Evolutionary conservation across 1,140 invertebrate species (phyloP).

Genomic region (Ooceraea biroi): DNA sequence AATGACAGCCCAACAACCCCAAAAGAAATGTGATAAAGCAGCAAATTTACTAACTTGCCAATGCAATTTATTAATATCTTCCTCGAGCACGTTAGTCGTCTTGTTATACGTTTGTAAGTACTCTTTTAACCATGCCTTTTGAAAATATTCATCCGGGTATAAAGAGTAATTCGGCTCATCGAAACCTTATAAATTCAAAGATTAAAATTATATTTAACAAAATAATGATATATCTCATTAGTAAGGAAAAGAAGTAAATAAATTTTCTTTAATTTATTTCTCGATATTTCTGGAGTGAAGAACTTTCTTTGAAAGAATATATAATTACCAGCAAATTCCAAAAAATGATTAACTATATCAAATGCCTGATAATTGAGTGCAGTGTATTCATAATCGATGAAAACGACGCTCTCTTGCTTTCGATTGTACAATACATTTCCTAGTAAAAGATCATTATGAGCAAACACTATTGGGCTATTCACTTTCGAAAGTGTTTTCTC

Average conservation of each 20-base stretch:
- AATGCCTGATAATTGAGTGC: slow-evolving; percentile 97
- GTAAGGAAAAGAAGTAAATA: not conserved
- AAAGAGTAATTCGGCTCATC: slow-evolving; percentile 91
- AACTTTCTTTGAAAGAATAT: slow-evolving; percentile 10
- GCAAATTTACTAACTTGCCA: slow-evolving; percentile 93
- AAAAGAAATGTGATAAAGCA: slow-evolving; percentile 94
- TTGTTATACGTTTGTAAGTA: slow-evolving; percentile 91
- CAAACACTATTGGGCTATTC: slow-evolving; percentile 95
- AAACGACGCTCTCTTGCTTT: slow-evolving; percentile 91
- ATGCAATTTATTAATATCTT: slow-evolving; percentile 90
- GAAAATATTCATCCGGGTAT: slow-evolving; percentile 94
- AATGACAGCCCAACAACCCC: slow-evolving; percentile 97
- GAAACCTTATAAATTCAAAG: slow-evolving; percentile 88
- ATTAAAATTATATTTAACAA: slow-evolving; percentile 29
- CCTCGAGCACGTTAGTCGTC: slow-evolving; percentile 84
- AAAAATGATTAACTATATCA: slow-evolving; percentile 99
- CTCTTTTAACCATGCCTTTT: slow-evolving; percentile 92
- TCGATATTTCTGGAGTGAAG: not conserved
- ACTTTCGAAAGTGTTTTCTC: slow-evolving; percentile 89
- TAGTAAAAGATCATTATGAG: slow-evolving; percentile 98
- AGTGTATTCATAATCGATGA: slow-evolving; percentile 99
- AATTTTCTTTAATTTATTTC: not conserved
- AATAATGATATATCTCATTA: slow-evolving; percentile 1
- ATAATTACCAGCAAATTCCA: slow-evolving; percentile 96
- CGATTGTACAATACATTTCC: slow-evolving; percentile 96